A percentile compares a stretch with the other conserved stretches of the same genome.
Evolutionary conservation across 2,113 vertebrate species (phyloP).

Genomic region (Tachycineta bicolor): DNA sequence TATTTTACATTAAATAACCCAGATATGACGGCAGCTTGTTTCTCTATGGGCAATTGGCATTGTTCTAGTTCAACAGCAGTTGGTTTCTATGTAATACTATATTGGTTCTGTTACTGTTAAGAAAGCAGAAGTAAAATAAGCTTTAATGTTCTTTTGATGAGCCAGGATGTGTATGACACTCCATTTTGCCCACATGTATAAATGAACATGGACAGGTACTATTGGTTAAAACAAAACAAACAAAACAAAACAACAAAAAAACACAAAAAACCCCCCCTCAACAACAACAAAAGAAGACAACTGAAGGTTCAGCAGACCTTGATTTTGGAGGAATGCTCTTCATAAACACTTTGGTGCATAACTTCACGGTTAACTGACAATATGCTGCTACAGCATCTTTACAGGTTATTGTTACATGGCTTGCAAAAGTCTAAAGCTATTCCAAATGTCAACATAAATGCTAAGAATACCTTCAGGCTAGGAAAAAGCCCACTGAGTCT

Average conservation of each 20-base stretch:
- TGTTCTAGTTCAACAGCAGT: neutral
- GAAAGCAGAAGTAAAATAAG: neutral
- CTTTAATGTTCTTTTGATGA: neutral
- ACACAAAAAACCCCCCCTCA: neutral
- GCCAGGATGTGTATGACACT: accelerated
- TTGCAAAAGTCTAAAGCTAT: conserved; percentile 14
- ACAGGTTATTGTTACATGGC: neutral
- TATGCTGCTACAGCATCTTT: neutral
- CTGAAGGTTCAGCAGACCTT: neutral
- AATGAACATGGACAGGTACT: neutral
- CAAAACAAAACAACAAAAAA: too few relatives aligned
- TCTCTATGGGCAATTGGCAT: neutral
- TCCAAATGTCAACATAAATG: conserved; percentile 55
- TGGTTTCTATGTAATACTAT: neutral
- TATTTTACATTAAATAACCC: neutral
- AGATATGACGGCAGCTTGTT: neutral
- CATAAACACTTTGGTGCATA: neutral
- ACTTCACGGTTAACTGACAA: neutral
- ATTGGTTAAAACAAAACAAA: neutral
- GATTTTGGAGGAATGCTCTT: neutral
- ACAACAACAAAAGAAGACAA: too few relatives aligned
- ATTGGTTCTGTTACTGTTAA: neutral
- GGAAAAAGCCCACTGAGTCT: neutral
- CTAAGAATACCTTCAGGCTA: conserved; percentile 3
- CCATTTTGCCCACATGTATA: neutral